Conservation (phyloP, 2,888 invertebrate species). For the Chironomus riparius region DNA sequence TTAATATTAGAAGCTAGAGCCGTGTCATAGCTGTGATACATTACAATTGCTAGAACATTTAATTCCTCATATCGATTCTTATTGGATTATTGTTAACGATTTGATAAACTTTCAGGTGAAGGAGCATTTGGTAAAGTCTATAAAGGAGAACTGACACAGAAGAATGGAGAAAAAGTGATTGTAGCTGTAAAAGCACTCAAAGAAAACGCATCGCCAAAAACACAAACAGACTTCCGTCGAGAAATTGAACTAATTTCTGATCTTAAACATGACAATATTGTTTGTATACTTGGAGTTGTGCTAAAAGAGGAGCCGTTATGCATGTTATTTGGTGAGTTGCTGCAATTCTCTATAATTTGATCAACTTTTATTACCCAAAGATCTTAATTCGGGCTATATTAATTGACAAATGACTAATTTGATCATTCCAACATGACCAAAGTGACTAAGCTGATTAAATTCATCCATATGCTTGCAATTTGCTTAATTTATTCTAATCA, state of each 20-base stretch:
- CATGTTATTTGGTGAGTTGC: conserved; percentile 69
- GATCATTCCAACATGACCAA: too few relatives aligned
- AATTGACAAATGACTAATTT: too few relatives aligned
- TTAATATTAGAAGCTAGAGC: too few relatives aligned
- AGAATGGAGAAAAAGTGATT: conserved; percentile 57
- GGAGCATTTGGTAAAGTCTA: conserved; percentile 93
- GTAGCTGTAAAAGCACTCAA: conserved; percentile 92
- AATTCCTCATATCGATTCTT: not conserved
- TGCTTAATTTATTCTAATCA: too few relatives aligned
- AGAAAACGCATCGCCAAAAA: conserved; percentile 85
- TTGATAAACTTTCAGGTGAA: conserved; percentile 52
- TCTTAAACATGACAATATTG: conserved; percentile 89
- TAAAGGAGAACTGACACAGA: conserved; percentile 77
- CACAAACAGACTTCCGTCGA: conserved; percentile 82
- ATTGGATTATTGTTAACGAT: too few relatives aligned
- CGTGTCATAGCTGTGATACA: too few relatives aligned
- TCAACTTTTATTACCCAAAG: too few relatives aligned
- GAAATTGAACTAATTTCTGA: conserved; percentile 94
- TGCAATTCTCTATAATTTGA: too few relatives aligned
- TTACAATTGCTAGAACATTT: too few relatives aligned
- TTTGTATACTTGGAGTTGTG: conserved; percentile 87
- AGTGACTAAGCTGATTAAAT: too few relatives aligned
- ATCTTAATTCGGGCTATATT: too few relatives aligned
- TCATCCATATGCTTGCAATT: too few relatives aligned
- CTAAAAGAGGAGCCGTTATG: conserved; percentile 82